Conservation (phyloP, 2,888 invertebrate species). For the Aproaerema taeniolella region DNA sequence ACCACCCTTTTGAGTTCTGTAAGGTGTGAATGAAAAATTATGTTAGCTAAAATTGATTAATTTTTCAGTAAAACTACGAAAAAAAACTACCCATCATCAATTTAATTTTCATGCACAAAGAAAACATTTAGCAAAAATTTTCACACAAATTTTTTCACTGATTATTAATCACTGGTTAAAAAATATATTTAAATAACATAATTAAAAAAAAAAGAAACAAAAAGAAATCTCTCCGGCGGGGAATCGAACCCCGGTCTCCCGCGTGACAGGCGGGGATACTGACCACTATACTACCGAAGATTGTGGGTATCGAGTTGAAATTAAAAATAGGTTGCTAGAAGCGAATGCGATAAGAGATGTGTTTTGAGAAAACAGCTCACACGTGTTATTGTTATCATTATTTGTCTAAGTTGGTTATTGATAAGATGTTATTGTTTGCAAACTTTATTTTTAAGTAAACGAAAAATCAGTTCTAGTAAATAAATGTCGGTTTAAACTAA, state of each 20-base stretch:
- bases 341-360: no score
- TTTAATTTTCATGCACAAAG: not conserved
- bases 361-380: no score
- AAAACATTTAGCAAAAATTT: not conserved
- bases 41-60: not conserved
- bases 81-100: not conserved
- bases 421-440: no score
- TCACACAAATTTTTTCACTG: not conserved
- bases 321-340: not conserved
- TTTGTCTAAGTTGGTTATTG: no score
- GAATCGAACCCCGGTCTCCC: conserved; percentile 79
- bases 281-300: conserved; percentile 19
- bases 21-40: not conserved
- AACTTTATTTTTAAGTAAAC: no score
- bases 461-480: no score
- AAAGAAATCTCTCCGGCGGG: conserved; percentile 59
- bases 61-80: not conserved
- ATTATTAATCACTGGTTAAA: no score
- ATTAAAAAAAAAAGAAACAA: not conserved
- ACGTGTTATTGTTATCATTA: no score
- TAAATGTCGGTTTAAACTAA: no score
- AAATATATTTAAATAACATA: not conserved
- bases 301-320: not conserved
- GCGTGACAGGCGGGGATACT: conserved; percentile 47
- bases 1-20: not conserved